Evolutionary conservation across 2,797 vertebrate species (phyloP).

Genomic region (Acanthurus leucopareius): DNA sequence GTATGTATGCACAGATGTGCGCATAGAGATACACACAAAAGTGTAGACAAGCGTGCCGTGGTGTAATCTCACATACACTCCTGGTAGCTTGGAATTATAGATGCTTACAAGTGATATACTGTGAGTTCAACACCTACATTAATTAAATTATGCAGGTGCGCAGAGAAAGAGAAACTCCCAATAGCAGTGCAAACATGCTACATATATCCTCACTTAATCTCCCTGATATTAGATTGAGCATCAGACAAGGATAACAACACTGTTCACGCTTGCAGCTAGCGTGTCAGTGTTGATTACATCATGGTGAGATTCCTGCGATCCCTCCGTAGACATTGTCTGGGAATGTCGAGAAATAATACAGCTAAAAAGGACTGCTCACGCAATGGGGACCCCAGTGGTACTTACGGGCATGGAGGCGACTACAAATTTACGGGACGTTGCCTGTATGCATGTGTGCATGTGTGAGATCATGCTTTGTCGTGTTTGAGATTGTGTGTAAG

Average conservation of each 20-base stretch:
- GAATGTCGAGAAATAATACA: constrained; percentile 73
- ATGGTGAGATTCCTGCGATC: constrained; percentile 66
- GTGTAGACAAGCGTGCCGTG: constrained; percentile 30
- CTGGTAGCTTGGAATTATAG: constrained; percentile 1
- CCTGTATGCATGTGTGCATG: constrained; percentile 31
- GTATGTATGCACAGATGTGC: constrained; percentile 22
- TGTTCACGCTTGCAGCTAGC: constrained; percentile 49
- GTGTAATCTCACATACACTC: constrained; percentile 18
- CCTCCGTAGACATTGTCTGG: constrained; percentile 74
- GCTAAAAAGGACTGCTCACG: constrained; percentile 68
- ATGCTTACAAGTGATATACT: constrained; percentile 9
- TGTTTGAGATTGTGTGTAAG: constrained; percentile 51
- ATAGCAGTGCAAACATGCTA: constrained; percentile 4
- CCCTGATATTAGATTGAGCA: constrained; percentile 30
- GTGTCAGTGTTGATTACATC: constrained; percentile 75
- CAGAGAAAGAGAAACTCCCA: background rate
- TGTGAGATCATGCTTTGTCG: constrained; percentile 70
- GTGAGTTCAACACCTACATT: background rate
- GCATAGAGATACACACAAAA: constrained; percentile 29
- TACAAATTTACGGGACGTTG: constrained; percentile 57
- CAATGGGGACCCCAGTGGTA: constrained; percentile 71
- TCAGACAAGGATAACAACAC: constrained; percentile 50
- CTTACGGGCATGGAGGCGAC: constrained; percentile 65
- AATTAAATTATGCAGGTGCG: background rate
- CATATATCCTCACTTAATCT: constrained; percentile 5